Base-by-base conservation (phyloP, 2,888 invertebrate genomes). In the Electrophaes corylata region DNA sequence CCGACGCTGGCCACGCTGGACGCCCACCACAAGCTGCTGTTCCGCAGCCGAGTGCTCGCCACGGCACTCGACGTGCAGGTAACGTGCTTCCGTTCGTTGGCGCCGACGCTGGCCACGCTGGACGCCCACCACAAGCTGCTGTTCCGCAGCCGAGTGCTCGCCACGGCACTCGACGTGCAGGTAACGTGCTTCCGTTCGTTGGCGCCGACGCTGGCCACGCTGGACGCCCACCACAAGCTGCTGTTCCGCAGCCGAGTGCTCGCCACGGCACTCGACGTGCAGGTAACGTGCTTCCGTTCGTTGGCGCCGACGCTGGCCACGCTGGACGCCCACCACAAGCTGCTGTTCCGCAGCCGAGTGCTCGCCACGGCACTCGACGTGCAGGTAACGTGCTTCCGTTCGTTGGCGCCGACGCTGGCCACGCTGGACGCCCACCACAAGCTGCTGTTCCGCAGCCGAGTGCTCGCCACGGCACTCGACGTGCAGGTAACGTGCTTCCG, bases 161-260 rank as follows among this genome's bases (percentile, higher is more conserved):
- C 40, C 20, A 20, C 20, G 1, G 40, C 20, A 5, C 11, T 40
- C n/a, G n/a, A n/a, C n/a, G n/a, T n/a, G n/a, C n/a, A n/a, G n/a
- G n/a, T n/a, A n/a, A n/a, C n/a, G n/a, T n/a, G n/a, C 40, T 40
- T 40, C 20, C 40, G 40, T 1, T 40, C 40, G 11, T 5, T 40
- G 40, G 40, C 40, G n/a, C 40, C 40, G n/a, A 6, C n/a, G n/a
- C 40, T 40, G 20, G 19, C 40, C 19, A 20, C 20, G 1, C 20
- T 40, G 4, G 19, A 19, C 40, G 4, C 40, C 4, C 19, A 4
- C 3, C 40, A 40, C 20, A 40, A 40, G 40, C 40, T 40, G 40
- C 19, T 40, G 40, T 20, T 40, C 4, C 40, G 40, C n/a, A 19
- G 40, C 40, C 40, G 40, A 19, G 20, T 40, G 40, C 40, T 40